Evolutionary conservation across 1,140 invertebrate species (phyloP), one percentile per base, ranked within the genome.

Genomic region (Littorina saxatilis): DNA sequence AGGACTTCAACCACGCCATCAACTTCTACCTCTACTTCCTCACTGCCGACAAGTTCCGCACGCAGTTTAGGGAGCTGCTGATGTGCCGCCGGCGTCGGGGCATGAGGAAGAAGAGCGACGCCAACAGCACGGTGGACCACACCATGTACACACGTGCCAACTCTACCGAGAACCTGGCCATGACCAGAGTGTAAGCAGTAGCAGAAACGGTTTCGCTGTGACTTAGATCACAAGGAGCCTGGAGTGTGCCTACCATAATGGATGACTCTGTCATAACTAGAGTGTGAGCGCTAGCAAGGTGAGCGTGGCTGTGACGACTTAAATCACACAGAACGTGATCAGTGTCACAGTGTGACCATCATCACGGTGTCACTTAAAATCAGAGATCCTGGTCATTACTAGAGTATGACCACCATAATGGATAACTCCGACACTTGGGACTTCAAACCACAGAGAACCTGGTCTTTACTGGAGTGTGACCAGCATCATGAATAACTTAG

Each of bases 21-120:
- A 89, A 89, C 79, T 89, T 89, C 79, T 89, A 87, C 68, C 63
- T 89, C 15, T 89, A 88, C 61, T 89, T 87, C 75, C 63, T 89
- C 9, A 85, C 85, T 35, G 88, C 85, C 0, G 80, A 80, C 52
- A 84, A 85, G 63, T 89, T 89, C 81, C 78, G 88, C 27, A 40
- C 79, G 15, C 83, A 84, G 37, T 87, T 87, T 39, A 52, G 68
- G 23, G 43, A 76, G 27, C 32, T 82, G 75, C 23, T 84, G 23
- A 77, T 23, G n/a, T 83, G 82, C 58, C 27, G 72, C 32, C n/a
- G n/a, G n/a, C 79, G 47, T 7, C 27, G 15, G 0, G 4, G 40
- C 29, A 27, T 68, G n/a, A 39, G 50, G 68, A 74, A 80, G 32
- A 58, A 63, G 52, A 78, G 76, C 35, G 76, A 78, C 76, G 58